Evolutionary conservation across 2,888 invertebrate species (phyloP).

Genomic region (Troglohyphantes excavatus): DNA sequence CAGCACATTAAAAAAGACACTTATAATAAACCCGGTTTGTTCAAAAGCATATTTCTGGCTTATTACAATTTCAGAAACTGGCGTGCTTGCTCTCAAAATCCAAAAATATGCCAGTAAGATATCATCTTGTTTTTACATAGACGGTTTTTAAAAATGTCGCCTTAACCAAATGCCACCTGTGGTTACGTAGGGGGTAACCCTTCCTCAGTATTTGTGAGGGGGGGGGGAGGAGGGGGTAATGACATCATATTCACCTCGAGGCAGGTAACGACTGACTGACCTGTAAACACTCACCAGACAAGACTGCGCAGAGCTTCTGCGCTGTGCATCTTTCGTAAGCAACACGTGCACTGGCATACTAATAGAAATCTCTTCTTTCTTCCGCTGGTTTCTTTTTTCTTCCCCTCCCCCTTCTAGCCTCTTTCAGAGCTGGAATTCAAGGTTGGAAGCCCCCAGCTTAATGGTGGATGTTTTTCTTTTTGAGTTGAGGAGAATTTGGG

Average conservation of each 20-base stretch:
- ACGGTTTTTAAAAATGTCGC: no score
- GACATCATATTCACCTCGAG: slow-evolving; percentile 66
- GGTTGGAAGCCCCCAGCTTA: slow-evolving; percentile 53
- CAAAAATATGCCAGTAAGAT: no score
- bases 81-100: no score
- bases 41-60: no score
- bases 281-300: slow-evolving; percentile 73
- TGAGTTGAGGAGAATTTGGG: background rate
- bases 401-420: no score
- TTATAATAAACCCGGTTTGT: no score
- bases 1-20: no score
- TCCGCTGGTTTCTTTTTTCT: background rate
- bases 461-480: background rate
- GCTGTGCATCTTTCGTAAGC: background rate
- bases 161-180: background rate
- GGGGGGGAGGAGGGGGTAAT: slow-evolving; percentile 17
- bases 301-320: slow-evolving; percentile 16
- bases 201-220: background rate
- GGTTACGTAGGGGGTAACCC: background rate
- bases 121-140: no score
- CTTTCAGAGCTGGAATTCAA: slow-evolving; percentile 29
- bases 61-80: no score
- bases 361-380: background rate
- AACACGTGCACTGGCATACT: background rate
- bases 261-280: slow-evolving; percentile 75